Base-by-base conservation (phyloP, 2,113 vertebrate genomes). In the Carassius carassius region DNA sequence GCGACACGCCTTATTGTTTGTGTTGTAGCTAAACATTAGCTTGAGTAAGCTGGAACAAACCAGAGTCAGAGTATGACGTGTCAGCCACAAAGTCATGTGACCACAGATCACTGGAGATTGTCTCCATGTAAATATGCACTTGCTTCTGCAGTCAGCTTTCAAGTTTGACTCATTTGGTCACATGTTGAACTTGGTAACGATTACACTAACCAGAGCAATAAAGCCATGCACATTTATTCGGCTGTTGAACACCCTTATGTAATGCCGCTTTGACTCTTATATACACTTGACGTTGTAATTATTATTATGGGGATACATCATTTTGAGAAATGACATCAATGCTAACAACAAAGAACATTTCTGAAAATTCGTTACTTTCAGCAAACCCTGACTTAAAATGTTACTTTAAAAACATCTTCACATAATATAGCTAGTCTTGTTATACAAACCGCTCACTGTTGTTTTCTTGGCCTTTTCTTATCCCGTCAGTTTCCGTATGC, bases 401-500 rank as follows among this genome's bases (percentile, higher is more conserved):
- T 47, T 47, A 12, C 44, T 47, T 47, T 47, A 11, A 47, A 47
- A 47, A 47, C 12, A 47, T 47, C 49, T 51, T 51, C 49, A 51
- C 49, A 14, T 1, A 51, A 14, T 14, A 14, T 21, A 21, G 8
- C 9, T 65, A 29, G 62, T 29, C 29, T 65, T 29, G 63, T 67
- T 62, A 41, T 17, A 6, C 12, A 54, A 29, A 51, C 23, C 8
- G 54, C 21, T 23, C 25, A 21, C 54, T 49, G 16, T 21, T 49
- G 11, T 81, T 37, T 58, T 87, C 51, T 73, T 86, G 49, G 89
- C 70, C 89, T 75, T n/a, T 80, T 12, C 19, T 41, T 23, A 6
- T 25, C 16, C 60, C 95, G 93, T 86, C 93, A 99, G 98, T 99
- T 91, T 99, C 98, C 89, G 92, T 99, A 86, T 98, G 98, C 93